phyloP scores from a whole-genome alignment of 2,888 invertebrate genomes.

The Petrolisthes cinctipes region DNA sequence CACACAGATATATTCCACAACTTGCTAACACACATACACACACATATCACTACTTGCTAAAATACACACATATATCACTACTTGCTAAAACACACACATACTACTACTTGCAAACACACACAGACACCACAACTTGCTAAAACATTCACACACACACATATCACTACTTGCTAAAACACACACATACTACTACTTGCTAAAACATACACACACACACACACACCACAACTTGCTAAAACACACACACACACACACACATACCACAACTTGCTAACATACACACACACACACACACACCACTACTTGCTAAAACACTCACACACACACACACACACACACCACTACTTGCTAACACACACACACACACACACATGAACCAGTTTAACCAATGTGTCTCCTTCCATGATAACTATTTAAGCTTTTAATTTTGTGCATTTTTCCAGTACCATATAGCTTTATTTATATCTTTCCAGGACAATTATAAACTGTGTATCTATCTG shows the following conservation, averaged over 20 bases:
- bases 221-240: not conserved
- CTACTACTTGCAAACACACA: not conserved
- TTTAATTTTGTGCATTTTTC: not conserved
- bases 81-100: constrained; percentile 7
- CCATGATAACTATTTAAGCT: not conserved
- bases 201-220: constrained; percentile 9
- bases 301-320: too few relatives aligned
- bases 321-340: too few relatives aligned
- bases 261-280: not conserved
- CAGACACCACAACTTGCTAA: not conserved
- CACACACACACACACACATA: constrained; percentile 22
- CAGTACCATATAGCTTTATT: not conserved
- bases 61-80: not conserved
- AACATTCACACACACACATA: not conserved
- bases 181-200: too few relatives aligned
- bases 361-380: not conserved
- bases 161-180: not conserved
- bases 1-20: not conserved
- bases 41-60: not conserved
- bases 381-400: not conserved
- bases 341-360: too few relatives aligned
- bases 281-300: constrained; percentile 3
- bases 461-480: not conserved
- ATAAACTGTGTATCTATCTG: constrained; percentile 3
- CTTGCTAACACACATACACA: not conserved